phyloP scores from a whole-genome alignment of 2,888 invertebrate species.

The Plusia festucae region DNA sequence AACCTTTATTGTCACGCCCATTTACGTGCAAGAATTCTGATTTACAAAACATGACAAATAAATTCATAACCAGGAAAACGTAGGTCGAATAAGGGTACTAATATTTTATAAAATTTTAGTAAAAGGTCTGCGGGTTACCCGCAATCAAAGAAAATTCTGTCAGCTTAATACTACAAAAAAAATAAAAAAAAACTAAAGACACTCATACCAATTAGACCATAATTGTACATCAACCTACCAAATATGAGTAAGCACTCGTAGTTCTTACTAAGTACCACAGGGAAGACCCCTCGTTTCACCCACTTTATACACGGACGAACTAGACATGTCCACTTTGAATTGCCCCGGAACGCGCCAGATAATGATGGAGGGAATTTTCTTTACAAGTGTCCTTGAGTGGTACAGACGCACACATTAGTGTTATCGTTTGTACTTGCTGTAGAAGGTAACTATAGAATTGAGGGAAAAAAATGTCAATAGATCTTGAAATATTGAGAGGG shows the following conservation, averaged over 20 bases:
- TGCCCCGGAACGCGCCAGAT: constrained; percentile 18
- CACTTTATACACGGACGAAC: constrained; percentile 12
- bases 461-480: background rate
- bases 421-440: background rate
- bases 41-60: too few species aligned
- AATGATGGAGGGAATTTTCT: constrained; percentile 38
- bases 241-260: background rate
- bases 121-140: too few species aligned
- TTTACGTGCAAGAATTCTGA: too few species aligned
- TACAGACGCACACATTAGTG: constrained; percentile 5
- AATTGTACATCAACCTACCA: background rate
- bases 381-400: constrained; percentile 27
- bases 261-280: background rate
- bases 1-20: too few species aligned
- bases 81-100: too few species aligned
- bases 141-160: too few species aligned
- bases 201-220: background rate
- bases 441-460: background rate
- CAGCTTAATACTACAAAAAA: too few species aligned
- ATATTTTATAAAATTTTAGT: too few species aligned
- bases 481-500: background rate
- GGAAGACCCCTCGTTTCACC: background rate
- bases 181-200: background rate
- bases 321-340: constrained; percentile 23
- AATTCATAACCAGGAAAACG: too few species aligned